Evolutionary conservation across 2,113 vertebrate species (phyloP), one percentile per base, ranked within the genome.

Genomic region (Oryzias curvinotus): DNA sequence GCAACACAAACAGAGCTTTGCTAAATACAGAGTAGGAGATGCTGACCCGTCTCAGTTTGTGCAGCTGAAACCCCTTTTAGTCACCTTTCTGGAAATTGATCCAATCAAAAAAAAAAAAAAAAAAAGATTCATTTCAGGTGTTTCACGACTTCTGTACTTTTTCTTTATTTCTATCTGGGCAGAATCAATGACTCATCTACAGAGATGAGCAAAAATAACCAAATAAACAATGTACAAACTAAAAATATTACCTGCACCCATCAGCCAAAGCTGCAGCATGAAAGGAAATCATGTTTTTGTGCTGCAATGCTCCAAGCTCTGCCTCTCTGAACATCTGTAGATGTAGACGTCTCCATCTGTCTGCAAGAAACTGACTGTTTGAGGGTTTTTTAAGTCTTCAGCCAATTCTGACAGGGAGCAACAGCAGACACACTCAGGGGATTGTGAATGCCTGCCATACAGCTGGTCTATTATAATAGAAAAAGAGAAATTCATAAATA

Each of bases 281-380:
- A 46, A 47, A 30, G 51, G 67, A 62, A 36, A 12, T 47, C 36
- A 49, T 57, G 66, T 57, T 75, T 56, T 56, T 25, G 10, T 52
- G 44, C 65, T 18, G 17, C 14, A 0, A 61, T 3, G 43, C 63
- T 67, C 62, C 0, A 16, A 44, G 36, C 23, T 62, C 46, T 21
- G 55, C 50, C 42, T 66, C 48, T 67, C 41, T 52, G 16, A 52
- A 23, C 36, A 30, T 59, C 68, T 44, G 58, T 36, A 13, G 63
- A 51, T 54, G 63, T 77, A 58, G 68, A 54, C 45, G 10, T 61
- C 52, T 62, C 52, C 52, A 75, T 80, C 68, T 63, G 76, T 77
- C 75, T 62, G 17, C 47, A 70, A 45, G 47, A 78, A 72, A 46
- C 10, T 0, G 4, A 50, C 17, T 15, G 10, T 43, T n/a, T 58